A percentile compares a stretch with the other conserved stretches of the same genome.
These are phyloP conservation scores for Raja brachyura DNA, from an alignment of 2,113 vertebrate genomes.

Conservation along the genomic window DNA sequence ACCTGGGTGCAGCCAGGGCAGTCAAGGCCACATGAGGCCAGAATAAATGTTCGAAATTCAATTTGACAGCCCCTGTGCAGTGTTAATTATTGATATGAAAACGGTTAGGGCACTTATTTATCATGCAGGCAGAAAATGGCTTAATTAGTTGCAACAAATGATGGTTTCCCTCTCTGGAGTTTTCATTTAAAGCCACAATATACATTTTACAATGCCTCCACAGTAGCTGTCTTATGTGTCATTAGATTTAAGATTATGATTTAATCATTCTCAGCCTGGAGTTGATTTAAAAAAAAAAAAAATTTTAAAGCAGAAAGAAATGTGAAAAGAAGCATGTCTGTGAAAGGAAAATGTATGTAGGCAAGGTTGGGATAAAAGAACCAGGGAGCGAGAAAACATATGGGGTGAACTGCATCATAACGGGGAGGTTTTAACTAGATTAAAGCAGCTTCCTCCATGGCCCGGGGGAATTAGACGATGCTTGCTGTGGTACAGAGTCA, in stretches of 20 bases:
- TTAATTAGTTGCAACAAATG: conserved; percentile 30
- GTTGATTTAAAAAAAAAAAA: no score
- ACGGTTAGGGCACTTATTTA: conserved; percentile 34
- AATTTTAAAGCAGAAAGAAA: background rate
- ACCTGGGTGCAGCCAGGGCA: conserved; percentile 34
- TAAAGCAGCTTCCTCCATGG: background rate
- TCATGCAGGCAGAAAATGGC: conserved; percentile 31
- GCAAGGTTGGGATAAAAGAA: background rate
- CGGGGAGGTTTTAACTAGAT: background rate
- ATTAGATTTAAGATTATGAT: background rate
- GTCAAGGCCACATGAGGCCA: conserved; percentile 27
- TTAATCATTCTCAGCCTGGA: background rate
- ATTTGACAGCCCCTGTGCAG: conserved; percentile 19
- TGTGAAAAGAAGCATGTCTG: background rate
- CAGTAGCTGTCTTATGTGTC: background rate
- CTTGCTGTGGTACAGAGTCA: background rate
- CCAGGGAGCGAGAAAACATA: background rate
- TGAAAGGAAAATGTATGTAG: background rate
- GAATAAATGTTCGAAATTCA: conserved; percentile 35
- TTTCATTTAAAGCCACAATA: conserved; percentile 23
- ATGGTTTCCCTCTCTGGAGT: background rate
- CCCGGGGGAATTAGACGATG: no score
- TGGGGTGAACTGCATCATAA: no score
- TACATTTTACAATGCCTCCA: background rate
- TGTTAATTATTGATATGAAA: conserved; percentile 39